Evolutionary conservation across 2,113 vertebrate genomes (phyloP).

Genomic region (Grammomys surdaster): DNA sequence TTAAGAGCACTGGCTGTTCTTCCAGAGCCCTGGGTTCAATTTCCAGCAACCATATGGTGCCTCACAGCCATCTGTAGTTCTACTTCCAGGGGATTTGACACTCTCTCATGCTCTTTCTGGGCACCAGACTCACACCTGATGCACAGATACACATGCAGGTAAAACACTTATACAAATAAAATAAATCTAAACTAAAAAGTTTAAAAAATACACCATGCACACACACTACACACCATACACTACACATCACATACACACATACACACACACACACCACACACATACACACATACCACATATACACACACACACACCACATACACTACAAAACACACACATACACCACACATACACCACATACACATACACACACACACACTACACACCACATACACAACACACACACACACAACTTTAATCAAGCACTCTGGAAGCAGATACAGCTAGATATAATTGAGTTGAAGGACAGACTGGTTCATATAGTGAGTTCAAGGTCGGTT

Average conservation of each 20-base stretch:
- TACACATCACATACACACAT: too few relatives aligned
- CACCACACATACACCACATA: too few relatives aligned
- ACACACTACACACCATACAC: too few relatives aligned
- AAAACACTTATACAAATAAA: background rate
- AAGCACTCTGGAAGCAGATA: background rate
- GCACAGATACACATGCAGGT: background rate
- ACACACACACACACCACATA: too few relatives aligned
- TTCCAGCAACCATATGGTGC: background rate
- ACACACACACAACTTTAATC: background rate
- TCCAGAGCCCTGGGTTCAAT: background rate
- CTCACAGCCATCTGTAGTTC: background rate
- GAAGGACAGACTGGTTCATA: background rate
- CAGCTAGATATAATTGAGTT: background rate
- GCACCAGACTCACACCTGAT: background rate
- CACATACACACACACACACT: too few relatives aligned
- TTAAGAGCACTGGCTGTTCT: background rate
- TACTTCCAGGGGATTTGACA: background rate
- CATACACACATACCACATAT: too few relatives aligned
- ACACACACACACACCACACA: too few relatives aligned
- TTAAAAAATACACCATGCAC: too few relatives aligned
- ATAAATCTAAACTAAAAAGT: background rate
- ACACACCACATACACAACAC: too few relatives aligned
- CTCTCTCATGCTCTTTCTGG: too few relatives aligned
- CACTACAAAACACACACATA: too few relatives aligned
- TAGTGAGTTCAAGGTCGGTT: background rate